phyloP scores from a whole-genome alignment of 2,797 vertebrate species.

The Ptychobarbus kaznakovi region DNA sequence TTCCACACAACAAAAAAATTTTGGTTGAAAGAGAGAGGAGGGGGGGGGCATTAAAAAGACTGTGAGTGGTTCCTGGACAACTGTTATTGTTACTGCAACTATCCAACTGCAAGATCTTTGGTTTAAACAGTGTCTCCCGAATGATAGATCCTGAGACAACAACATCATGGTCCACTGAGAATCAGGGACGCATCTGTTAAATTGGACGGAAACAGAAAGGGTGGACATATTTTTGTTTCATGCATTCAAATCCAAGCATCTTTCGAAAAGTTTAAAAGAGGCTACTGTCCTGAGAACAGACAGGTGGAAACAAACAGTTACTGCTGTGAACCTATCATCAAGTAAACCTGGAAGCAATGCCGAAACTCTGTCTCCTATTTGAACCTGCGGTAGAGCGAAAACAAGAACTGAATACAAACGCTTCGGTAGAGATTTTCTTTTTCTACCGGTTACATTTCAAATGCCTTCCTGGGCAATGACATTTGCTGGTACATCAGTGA shows the following conservation, averaged over 20 bases:
- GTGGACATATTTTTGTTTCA: slow-evolving; percentile 8
- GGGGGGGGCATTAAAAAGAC: background rate
- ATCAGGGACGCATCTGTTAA: slow-evolving; percentile 23
- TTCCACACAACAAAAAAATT: background rate
- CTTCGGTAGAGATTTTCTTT: background rate
- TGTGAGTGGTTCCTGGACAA: background rate
- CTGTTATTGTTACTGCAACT: background rate
- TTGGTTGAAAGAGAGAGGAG: background rate
- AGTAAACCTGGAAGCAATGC: slow-evolving; percentile 11
- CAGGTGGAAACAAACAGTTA: slow-evolving; percentile 4
- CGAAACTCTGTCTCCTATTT: slow-evolving; percentile 16
- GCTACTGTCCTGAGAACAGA: slow-evolving; percentile 4
- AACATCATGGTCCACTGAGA: slow-evolving; percentile 21
- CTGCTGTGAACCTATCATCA: slow-evolving; percentile 29
- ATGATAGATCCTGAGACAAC: slow-evolving; percentile 4
- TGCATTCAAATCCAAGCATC: slow-evolving; percentile 5
- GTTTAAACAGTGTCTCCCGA: slow-evolving; percentile 22
- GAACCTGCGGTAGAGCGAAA: background rate
- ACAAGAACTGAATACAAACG: slow-evolving; percentile 12
- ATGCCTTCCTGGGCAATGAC: slow-evolving; percentile 9
- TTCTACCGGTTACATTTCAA: slow-evolving; percentile 23
- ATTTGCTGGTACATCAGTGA: slow-evolving; percentile 25
- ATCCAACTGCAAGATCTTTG: background rate
- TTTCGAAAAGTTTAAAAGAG: slow-evolving; percentile 1
- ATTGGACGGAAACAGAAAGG: slow-evolving; percentile 13